phyloP scores from a whole-genome alignment of 1,140 invertebrate genomes.

The Drosophila gunungcola region DNA sequence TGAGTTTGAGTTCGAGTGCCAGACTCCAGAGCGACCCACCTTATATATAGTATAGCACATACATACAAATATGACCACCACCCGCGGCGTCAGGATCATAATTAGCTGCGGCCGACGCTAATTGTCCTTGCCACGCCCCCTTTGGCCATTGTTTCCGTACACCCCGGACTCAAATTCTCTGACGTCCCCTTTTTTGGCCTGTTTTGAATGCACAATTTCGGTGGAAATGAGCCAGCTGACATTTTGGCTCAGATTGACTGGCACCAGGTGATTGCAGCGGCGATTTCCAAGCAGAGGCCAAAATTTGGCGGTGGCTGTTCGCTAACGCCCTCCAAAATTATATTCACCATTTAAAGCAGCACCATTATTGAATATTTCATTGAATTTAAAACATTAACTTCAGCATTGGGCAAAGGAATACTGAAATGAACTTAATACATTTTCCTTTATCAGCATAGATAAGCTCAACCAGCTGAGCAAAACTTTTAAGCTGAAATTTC shows the following conservation, averaged over 20 bases:
- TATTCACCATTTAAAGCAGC: neutral
- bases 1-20: conserved; percentile 11
- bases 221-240: neutral
- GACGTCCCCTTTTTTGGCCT: neutral
- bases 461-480: no score
- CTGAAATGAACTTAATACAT: no score
- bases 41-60: neutral
- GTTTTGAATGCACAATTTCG: conserved; percentile 22
- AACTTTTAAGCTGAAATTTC: no score
- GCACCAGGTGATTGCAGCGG: conserved; percentile 28
- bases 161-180: neutral
- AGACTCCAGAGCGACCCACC: neutral
- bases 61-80: conserved; percentile 9
- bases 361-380: no score
- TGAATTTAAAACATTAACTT: no score
- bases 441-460: no score
- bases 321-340: neutral
- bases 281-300: neutral
- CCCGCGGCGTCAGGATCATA: conserved; percentile 65
- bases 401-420: no score
- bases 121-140: conserved; percentile 49
- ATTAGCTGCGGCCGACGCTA: conserved; percentile 71
- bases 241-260: conserved; percentile 11
- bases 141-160: neutral
- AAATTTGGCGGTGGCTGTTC: no score